Conservation (phyloP, 2,113 vertebrate genomes). For the Charina bottae region DNA sequence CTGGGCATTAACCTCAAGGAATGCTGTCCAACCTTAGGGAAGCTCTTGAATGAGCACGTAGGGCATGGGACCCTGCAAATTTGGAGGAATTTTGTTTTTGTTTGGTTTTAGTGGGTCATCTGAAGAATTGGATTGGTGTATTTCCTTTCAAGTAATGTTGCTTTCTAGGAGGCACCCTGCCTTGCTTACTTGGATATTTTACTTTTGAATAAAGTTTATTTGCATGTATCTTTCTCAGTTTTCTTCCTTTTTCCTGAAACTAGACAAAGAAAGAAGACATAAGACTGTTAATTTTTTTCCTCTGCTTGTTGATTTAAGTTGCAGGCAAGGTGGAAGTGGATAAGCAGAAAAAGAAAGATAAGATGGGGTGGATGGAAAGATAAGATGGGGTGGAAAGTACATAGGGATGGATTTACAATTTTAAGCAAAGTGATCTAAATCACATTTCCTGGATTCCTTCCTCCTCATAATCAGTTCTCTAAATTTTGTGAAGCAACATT, state of each 20-base stretch:
- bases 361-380: neutral
- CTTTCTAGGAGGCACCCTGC: neutral
- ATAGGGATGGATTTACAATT: neutral
- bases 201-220: neutral
- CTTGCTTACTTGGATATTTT: neutral
- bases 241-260: neutral
- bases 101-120: neutral
- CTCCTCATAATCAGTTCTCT: neutral
- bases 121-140: neutral
- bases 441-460: neutral
- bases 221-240: neutral
- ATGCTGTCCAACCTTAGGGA: neutral
- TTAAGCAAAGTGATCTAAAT: neutral
- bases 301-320: neutral
- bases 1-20: neutral
- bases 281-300: neutral
- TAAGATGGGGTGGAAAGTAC: neutral
- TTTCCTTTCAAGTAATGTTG: neutral
- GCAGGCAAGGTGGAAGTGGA: neutral
- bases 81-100: neutral
- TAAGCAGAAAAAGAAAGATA: neutral
- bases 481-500: neutral
- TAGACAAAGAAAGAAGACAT: neutral
- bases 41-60: neutral
- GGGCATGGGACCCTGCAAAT: neutral